Evolutionary conservation across 2,113 vertebrate species (phyloP).

Genomic region (Arizona elegans): DNA sequence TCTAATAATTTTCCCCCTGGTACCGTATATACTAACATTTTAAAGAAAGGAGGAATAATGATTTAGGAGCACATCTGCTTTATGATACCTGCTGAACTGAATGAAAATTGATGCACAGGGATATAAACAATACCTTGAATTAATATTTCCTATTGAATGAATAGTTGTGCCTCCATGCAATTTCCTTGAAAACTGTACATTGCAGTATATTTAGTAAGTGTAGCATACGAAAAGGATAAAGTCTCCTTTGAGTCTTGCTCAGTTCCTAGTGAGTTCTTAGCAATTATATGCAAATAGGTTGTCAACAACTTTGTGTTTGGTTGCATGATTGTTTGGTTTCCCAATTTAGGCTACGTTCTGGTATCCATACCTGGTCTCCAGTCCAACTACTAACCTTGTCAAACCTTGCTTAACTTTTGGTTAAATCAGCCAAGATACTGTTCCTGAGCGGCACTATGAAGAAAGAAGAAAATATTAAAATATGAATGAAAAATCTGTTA

Average conservation of each 20-base stretch:
- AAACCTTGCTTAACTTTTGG: not conserved
- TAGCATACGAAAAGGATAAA: not conserved
- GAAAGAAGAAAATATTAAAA: not conserved
- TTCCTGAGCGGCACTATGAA: not conserved
- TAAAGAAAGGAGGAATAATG: constrained; percentile 60
- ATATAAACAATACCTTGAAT: constrained; percentile 52
- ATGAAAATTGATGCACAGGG: constrained; percentile 13
- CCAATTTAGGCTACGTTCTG: not conserved
- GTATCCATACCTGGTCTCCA: not conserved
- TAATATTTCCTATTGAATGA: constrained; percentile 63
- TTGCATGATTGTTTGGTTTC: not conserved
- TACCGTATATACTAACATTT: constrained; percentile 65
- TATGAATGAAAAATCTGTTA: not conserved
- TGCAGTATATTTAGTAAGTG: constrained; percentile 41
- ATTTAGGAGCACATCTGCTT: constrained; percentile 63
- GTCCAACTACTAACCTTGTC: not conserved
- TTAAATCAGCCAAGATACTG: not conserved
- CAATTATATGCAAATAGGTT: constrained; percentile 50
- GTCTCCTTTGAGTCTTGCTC: not conserved
- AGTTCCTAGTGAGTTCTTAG: constrained; percentile 27
- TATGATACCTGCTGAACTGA: constrained; percentile 63
- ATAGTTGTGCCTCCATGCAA: constrained; percentile 58
- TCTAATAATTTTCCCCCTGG: constrained; percentile 59
- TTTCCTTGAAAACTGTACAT: constrained; percentile 64
- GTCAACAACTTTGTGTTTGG: not conserved